phyloP scores from a whole-genome alignment of 2,113 vertebrate species.

The Nesogale talazaci region DNA sequence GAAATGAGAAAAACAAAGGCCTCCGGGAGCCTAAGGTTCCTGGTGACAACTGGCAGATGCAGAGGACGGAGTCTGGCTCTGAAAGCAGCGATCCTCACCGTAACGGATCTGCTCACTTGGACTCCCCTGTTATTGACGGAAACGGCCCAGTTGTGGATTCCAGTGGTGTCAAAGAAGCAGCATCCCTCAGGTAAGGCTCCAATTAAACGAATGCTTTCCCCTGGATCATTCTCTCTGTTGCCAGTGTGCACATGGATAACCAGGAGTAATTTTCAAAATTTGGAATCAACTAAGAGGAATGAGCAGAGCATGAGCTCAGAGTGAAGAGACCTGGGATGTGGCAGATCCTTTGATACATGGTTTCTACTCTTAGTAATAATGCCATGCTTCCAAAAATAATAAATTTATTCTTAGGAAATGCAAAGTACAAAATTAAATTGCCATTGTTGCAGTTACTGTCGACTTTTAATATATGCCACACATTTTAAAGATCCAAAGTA shows the following conservation, averaged over 20 bases:
- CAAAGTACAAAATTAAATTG: neutral
- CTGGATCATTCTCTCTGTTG: neutral
- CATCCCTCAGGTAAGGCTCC: constrained; percentile 87
- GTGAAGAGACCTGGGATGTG: neutral
- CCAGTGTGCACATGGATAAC: neutral
- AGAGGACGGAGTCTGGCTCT: constrained; percentile 95
- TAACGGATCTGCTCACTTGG: constrained; percentile 92
- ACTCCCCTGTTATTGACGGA: constrained; percentile 91
- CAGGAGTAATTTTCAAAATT: constrained; percentile 14
- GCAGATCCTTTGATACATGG: neutral
- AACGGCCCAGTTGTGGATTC: constrained; percentile 80
- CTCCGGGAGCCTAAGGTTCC: constrained; percentile 84
- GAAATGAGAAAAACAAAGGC: constrained; percentile 86
- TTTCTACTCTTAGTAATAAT: neutral
- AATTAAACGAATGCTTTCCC: neutral
- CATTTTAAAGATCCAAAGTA: neutral
- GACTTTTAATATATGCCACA: neutral
- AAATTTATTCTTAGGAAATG: neutral
- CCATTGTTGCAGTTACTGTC: neutral
- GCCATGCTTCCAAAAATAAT: constrained; percentile 23
- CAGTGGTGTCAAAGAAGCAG: constrained; percentile 84
- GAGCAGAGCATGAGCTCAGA: neutral
- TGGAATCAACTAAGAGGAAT: neutral
- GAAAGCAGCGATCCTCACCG: constrained; percentile 96
- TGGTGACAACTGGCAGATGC: constrained; percentile 92